Percentiles rank a stretch among this genome's conserved stretches.
phyloP scores from a whole-genome alignment of 1,140 invertebrate species.

The Anagrus nilaparvatae region DNA sequence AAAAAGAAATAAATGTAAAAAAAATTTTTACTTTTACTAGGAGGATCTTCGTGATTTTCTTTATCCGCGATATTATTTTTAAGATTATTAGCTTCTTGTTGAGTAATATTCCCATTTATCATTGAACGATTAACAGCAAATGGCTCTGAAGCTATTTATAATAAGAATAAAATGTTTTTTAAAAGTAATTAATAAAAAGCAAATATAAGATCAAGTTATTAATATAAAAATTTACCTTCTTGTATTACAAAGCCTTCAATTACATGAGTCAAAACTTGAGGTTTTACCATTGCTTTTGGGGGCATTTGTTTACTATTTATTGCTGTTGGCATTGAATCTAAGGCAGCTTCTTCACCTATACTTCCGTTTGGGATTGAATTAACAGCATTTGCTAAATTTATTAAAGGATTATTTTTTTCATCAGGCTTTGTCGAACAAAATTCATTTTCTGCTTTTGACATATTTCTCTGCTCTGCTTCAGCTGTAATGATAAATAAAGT shows the following conservation, averaged over 20 bases:
- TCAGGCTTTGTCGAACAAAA: conserved; percentile 20
- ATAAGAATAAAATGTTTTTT: too few relatives aligned
- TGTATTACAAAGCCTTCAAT: conserved; percentile 96
- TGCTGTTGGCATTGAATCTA: conserved; percentile 25
- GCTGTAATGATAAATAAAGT: conserved; percentile 9
- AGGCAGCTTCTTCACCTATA: conserved; percentile 23
- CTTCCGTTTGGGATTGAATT: conserved; percentile 39
- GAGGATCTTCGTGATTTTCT: conserved; percentile 58
- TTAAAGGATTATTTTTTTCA: conserved; percentile 35
- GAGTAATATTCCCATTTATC: conserved; percentile 39
- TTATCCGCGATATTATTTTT: conserved; percentile 41
- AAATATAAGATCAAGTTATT: not conserved
- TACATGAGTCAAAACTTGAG: conserved; percentile 90
- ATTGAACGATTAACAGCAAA: conserved; percentile 70
- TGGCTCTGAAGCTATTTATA: conserved; percentile 71
- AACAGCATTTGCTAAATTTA: conserved; percentile 36
- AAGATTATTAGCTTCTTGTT: conserved; percentile 34
- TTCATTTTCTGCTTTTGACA: conserved; percentile 22
- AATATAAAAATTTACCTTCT: conserved; percentile 49
- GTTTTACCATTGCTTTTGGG: conserved; percentile 92
- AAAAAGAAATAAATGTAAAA: not conserved
- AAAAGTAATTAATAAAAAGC: conserved; percentile 5
- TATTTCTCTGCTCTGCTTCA: conserved; percentile 27
- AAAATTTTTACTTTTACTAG: conserved; percentile 27
- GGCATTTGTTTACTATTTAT: conserved; percentile 51